phyloP scores from a whole-genome alignment of 2,113 vertebrate genomes.

The Pelusios castaneus region DNA sequence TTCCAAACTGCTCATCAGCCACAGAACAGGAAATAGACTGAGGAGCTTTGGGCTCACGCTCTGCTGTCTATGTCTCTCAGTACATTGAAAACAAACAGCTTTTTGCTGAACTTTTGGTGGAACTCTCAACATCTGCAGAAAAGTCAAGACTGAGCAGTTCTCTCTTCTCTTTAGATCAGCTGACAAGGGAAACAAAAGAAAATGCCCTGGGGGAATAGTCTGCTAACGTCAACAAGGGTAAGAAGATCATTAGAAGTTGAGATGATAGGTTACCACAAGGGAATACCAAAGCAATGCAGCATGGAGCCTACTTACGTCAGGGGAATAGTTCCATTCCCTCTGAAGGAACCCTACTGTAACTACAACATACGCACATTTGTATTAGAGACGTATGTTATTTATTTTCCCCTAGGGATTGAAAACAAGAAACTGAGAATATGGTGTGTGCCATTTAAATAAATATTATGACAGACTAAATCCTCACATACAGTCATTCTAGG shows the following conservation, averaged over 20 bases:
- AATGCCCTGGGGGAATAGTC: slow-evolving; percentile 34
- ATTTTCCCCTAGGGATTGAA: slow-evolving; percentile 16
- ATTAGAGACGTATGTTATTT: slow-evolving; percentile 41
- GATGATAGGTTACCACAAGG: slow-evolving; percentile 50
- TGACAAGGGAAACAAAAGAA: slow-evolving; percentile 63
- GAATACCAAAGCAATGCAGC: slow-evolving; percentile 28
- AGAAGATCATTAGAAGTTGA: slow-evolving; percentile 50
- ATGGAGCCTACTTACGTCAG: slow-evolving; percentile 40
- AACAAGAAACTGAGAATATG: slow-evolving; percentile 29
- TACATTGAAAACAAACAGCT: slow-evolving; percentile 26
- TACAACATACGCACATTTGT: slow-evolving; percentile 27
- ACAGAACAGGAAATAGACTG: not conserved
- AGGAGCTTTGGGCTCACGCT: not conserved
- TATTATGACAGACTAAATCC: slow-evolving; percentile 15
- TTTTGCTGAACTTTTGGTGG: slow-evolving; percentile 20
- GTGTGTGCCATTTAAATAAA: slow-evolving; percentile 22
- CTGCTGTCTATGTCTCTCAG: not conserved
- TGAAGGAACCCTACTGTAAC: slow-evolving; percentile 52
- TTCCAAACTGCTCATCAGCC: not conserved
- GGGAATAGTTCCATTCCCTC: slow-evolving; percentile 52
- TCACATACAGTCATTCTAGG: slow-evolving; percentile 9
- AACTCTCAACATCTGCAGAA: slow-evolving; percentile 47
- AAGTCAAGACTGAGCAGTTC: slow-evolving; percentile 21
- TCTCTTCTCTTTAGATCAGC: slow-evolving; percentile 32
- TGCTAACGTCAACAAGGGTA: slow-evolving; percentile 56